Base-by-base conservation (phyloP, 2,888 invertebrate genomes). In the Polymixis flavicincta region DNA sequence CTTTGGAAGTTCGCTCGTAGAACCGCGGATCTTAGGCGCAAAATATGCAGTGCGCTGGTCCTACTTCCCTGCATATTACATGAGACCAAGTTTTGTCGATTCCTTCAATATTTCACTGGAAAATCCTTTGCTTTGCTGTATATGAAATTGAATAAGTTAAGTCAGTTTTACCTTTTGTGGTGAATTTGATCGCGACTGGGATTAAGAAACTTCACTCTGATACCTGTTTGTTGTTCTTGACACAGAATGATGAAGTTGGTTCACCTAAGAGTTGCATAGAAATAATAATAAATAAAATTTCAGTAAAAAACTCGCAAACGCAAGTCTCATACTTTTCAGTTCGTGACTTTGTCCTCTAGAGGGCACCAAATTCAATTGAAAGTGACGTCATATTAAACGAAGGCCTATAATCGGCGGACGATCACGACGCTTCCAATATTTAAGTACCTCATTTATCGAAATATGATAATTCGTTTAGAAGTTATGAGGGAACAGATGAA, bases 91-190 rank as follows among this genome's bases (percentile, higher is more conserved):
- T 95, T 94, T 92, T 92, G 89, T 92, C 93, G 92, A 94, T 94
- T 93, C 93, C 93, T 93, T 95, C 93, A 94, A 95, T 94, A 95
- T 94, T 95, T 94, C 90, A 93, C 89, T 91, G 91, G 91, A 91
- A 94, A 94, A 93, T 92, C 91, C 88, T 81, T 87, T 85, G 78
- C 86, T 84, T 80, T 83, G 85, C 81, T 87, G 78, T 86, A 78
- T 85, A 84, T 85, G 61, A 78, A 86, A 85, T 84, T 82, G 84
- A 81, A 86, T 80, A 87, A 81, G 74, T 84, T 85, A 79, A 63
- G 65, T 55, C 32, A 59, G 79, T 74, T 86, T 77, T 71, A 68
- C 57, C 69, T 79, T 57, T 82, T 71, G 65, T 61, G 7, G 48
- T 76, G 68, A 80, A 77, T 72, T 32, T 72, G 68, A 84, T 78